Percentiles rank a stretch among this genome's conserved stretches.
Evolutionary conservation across 2,888 invertebrate genomes (phyloP).

Genomic region (Masnerella sp.): DNA sequence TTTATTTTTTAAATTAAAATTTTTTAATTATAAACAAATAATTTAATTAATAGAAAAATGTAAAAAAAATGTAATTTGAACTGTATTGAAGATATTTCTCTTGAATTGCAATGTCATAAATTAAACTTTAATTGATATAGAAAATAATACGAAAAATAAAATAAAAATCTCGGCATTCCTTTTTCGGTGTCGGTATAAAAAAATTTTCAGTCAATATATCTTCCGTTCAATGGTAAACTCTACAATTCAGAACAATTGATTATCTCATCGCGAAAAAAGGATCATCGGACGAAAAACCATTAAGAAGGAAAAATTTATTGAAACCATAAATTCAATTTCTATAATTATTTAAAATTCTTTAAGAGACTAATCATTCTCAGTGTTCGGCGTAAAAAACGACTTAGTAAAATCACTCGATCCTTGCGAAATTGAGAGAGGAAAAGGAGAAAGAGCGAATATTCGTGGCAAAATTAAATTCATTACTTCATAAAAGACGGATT

Average conservation of each 20-base stretch:
- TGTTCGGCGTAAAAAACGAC: constrained; percentile 3
- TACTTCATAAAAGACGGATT: constrained; percentile 12
- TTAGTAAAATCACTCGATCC: constrained; percentile 1
- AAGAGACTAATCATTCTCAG: constrained; percentile 18
- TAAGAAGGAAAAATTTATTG: constrained; percentile 31
- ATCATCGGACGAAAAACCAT: constrained; percentile 24
- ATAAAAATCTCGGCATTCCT: no score
- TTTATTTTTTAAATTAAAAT: no score
- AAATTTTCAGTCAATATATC: constrained; percentile 29
- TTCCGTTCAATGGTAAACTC: constrained; percentile 25
- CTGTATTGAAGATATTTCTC: no score
- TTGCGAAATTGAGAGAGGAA: neutral
- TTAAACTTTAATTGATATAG: no score
- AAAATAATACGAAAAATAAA: no score
- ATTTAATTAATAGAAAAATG: no score
- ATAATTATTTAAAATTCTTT: constrained; percentile 26
- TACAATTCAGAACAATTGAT: constrained; percentile 32
- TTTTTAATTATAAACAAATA: no score
- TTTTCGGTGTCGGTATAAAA: no score
- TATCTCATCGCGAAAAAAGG: constrained; percentile 12
- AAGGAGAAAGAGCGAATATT: neutral
- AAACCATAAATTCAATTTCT: constrained; percentile 39
- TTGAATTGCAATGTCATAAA: no score
- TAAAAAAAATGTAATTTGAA: no score
- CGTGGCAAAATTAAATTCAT: constrained; percentile 6